Evolutionary conservation across 2,113 vertebrate genomes (phyloP), one percentile per base, ranked within the genome.

Genomic region (Tragelaphus imberbis): DNA sequence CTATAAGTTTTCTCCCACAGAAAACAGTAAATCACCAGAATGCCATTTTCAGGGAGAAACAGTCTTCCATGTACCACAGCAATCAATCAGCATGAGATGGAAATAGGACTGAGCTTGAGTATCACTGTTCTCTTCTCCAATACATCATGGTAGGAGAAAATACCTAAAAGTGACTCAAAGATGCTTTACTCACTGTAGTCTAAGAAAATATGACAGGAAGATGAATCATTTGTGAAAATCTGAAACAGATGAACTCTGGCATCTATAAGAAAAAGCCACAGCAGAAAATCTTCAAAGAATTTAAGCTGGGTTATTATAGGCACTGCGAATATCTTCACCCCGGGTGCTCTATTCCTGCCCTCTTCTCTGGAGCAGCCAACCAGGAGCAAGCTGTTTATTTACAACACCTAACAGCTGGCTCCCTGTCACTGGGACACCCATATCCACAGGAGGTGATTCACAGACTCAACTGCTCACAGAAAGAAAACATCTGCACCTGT

Each of bases 231-330:
- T 12, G 36, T 96, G 93, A 97, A 97, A 98, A 98, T 80, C 12
- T 2, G 87, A 98, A 96, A 93, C 9, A 95, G 94, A 98, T 61
- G 81, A 98, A 97, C 89, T 63, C 91, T 97, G 96, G 96, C 97
- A 97, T 2, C 5, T 59, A 91, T 19, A 98, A 56, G 96, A 97
- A 96, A 97, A 96, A 98, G 75, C 96, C 97, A 95, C 95, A 97
- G 90, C 53, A 96, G 92, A 98, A 98, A 97, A 96, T 91, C 98
- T 59, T 59, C 93, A 95, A 94, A 89, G 97, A 86, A 97, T 96
- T 98, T 95, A 96, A 98, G 75, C 89, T 33, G 36, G 56, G 97
- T 63, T 96, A 96, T 90, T 21, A 97, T 85, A 90, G 3, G 79
- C 94, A 68, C 84, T 86, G 92, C 7, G 80, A 91, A 93, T 94